Base-by-base conservation (phyloP, 1,140 invertebrate species). In the Temnothorax longispinosus region DNA sequence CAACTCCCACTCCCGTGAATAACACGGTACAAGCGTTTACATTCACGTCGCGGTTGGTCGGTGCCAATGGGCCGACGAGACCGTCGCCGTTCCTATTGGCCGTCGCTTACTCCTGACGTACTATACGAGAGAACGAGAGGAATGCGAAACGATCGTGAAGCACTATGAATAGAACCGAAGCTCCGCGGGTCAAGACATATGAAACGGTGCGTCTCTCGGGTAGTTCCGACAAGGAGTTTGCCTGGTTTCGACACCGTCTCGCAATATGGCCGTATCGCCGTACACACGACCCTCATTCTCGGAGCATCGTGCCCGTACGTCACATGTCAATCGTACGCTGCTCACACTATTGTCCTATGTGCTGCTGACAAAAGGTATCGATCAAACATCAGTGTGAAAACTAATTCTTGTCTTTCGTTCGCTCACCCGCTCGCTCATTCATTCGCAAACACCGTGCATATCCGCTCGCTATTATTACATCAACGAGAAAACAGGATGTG, bases 151-250 rank as follows among this genome's bases (percentile, higher is more conserved):
- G 76, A 62, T 60, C 7, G 52, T 5, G 13, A 32, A 62, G 41
- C 64, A 56, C 69, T 84, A 62, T 78, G 81, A 85, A 78, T 77
- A 58, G 54, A 50, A 76, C 72, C 64, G 58, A 80, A 86, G 87
- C 75, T 13, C 35, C 91, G 64, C 91, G 64, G 81, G 87, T 89
- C 91, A 84, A 78, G 82, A 65, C 80, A 56, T 38, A 72, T 56
- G 65, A 89, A 47, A 44, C 32, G 44, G 18, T 52, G 18, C 18
- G 15, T 15, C 56, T 77, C 54, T 56, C 69, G 78, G 62, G 52
- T 87, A 92, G 91, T 93, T 91, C 64, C 84, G 88, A 89, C 78
- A 32, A n/a, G 77, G 60, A 74, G 41, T 86, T 91, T 86, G 90
- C 86, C n/a, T 11, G 54, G 60, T 67, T 27, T 62, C 52, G 56